Percentiles rank a stretch among this genome's conserved stretches.
phyloP scores from a whole-genome alignment of 2,888 invertebrate genomes.

The Platycnemis pennipes region DNA sequence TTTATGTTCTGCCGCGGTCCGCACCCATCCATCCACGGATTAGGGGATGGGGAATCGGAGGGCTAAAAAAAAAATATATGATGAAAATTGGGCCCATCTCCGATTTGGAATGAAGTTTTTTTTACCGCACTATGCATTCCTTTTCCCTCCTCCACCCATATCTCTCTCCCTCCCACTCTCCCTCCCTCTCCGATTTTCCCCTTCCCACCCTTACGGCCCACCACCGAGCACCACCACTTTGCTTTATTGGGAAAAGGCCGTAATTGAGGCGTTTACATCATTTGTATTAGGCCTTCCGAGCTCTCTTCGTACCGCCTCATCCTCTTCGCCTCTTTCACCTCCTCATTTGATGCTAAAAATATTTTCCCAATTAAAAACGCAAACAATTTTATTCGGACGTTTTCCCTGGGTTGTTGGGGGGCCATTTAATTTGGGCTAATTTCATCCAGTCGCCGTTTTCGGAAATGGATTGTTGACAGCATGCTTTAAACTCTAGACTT shows the following conservation, averaged over 20 bases:
- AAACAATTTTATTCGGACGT: not conserved
- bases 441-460: not conserved
- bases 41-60: not conserved
- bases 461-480: not conserved
- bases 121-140: not conserved
- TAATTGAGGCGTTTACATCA: conserved; percentile 22
- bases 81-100: not conserved
- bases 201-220: no score
- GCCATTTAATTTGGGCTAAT: not conserved
- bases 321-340: not conserved
- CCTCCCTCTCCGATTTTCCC: no score
- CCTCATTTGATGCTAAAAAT: not conserved
- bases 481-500: not conserved
- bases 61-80: not conserved
- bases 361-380: conserved; percentile 2
- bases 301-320: not conserved
- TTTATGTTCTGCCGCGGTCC: not conserved
- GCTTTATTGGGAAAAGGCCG: not conserved
- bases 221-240: not conserved
- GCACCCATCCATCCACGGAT: not conserved
- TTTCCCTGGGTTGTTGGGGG: not conserved
- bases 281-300: not conserved
- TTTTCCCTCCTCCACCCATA: not conserved
- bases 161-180: not conserved
- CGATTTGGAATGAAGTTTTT: not conserved